A percentile compares a stretch with the other conserved stretches of the same genome.
Evolutionary conservation across 2,888 invertebrate species (phyloP).

Genomic region (Torymus aiolomorphi): DNA sequence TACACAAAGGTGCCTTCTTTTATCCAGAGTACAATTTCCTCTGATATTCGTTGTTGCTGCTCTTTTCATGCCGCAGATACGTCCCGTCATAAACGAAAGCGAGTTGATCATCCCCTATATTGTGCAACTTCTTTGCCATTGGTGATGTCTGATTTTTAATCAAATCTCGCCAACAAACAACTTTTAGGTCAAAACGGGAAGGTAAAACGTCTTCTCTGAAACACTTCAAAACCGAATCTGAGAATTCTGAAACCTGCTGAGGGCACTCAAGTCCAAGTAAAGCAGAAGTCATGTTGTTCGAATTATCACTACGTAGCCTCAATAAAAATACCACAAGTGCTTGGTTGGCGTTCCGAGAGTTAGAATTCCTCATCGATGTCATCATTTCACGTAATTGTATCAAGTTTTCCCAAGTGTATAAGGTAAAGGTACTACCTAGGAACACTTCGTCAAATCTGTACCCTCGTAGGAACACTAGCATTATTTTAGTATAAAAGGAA

Average conservation of each 20-base stretch:
- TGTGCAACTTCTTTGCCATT: conserved; percentile 51
- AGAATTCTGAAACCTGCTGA: no score
- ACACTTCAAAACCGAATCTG: no score
- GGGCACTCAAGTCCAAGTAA: no score
- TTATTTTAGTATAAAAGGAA: no score
- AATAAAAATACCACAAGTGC: no score
- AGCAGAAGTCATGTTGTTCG: no score
- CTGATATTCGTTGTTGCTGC: no score
- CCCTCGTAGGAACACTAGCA: conserved; percentile 57
- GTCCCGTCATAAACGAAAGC: conserved; percentile 59
- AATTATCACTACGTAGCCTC: no score
- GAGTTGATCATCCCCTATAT: conserved; percentile 49
- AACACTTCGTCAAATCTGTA: conserved; percentile 57
- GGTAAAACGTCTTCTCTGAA: conserved; percentile 61
- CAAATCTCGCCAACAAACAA: conserved; percentile 55
- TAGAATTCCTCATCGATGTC: no score
- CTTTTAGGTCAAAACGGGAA: conserved; percentile 51
- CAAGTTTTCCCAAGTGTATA: conserved; percentile 62
- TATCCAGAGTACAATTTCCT: conserved; percentile 61
- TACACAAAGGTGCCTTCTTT: conserved; percentile 62
- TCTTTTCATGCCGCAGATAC: conserved; percentile 58
- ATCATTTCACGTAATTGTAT: no score
- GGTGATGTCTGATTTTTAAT: conserved; percentile 54
- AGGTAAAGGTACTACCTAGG: conserved; percentile 44
- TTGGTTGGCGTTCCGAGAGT: no score